These are phyloP conservation scores for Sebastes miniatus DNA, from an alignment of 2,797 vertebrate species.

Conservation along the genomic window DNA sequence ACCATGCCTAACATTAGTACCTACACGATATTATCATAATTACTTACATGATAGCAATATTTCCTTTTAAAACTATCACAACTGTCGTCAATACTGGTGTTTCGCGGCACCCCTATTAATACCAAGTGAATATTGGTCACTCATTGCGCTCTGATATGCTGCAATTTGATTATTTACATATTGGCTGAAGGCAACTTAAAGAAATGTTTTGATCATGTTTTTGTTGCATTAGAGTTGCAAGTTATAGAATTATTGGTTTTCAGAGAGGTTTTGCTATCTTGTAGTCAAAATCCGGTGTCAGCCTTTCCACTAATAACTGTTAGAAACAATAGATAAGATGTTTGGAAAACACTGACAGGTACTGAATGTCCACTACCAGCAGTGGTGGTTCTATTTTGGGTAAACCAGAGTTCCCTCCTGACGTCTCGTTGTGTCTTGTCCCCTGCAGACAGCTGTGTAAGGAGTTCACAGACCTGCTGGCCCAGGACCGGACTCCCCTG, in stretches of 20 bases:
- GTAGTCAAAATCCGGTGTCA: background rate
- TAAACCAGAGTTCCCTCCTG: slow-evolving; percentile 17
- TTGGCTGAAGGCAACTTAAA: background rate
- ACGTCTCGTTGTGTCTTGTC: slow-evolving; percentile 10
- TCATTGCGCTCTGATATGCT: background rate
- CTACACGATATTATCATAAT: too few species aligned
- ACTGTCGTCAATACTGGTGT: too few species aligned
- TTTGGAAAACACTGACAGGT: background rate
- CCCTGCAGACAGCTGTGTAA: slow-evolving; percentile 95
- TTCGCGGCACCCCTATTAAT: too few species aligned
- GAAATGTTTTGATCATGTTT: background rate
- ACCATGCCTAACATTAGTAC: rapidly evolving
- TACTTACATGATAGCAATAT: too few species aligned
- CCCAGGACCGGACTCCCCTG: slow-evolving; percentile 97
- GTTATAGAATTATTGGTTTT: background rate
- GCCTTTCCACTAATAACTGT: background rate
- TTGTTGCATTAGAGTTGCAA: background rate
- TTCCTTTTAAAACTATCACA: too few species aligned
- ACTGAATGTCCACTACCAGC: background rate
- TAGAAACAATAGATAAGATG: background rate
- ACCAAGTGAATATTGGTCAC: background rate
- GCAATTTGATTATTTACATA: background rate
- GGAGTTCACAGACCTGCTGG: slow-evolving; percentile 98
- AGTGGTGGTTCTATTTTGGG: background rate
- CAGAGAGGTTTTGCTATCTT: background rate